These are phyloP conservation scores for Microtus pennsylvanicus DNA, from an alignment of 2,113 vertebrate species.

Conservation along the genomic window DNA sequence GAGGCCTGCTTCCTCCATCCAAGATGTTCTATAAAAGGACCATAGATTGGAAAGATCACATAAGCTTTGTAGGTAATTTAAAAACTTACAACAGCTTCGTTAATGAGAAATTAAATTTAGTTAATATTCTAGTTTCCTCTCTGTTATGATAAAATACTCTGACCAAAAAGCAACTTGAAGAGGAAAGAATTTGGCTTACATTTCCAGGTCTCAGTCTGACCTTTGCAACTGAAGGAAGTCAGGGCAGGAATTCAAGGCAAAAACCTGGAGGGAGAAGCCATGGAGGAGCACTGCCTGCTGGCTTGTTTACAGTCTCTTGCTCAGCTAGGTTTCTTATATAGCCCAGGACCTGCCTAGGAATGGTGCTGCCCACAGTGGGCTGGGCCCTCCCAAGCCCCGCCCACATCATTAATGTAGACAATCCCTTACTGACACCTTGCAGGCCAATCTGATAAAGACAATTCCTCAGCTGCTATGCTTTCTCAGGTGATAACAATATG, in stretches of 20 bases:
- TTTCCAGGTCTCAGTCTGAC: background rate
- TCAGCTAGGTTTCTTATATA: background rate
- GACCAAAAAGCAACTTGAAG: background rate
- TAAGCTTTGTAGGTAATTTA: background rate
- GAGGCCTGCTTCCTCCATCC: background rate
- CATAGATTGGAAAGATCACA: background rate
- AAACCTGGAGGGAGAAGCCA: background rate
- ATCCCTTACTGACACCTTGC: background rate
- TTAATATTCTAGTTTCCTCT: background rate
- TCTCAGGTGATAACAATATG: background rate
- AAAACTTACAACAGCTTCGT: background rate
- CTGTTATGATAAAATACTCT: background rate
- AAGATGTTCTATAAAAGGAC: background rate
- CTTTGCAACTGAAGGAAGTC: background rate
- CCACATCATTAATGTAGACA: no score
- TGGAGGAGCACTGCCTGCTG: background rate
- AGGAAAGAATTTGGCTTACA: no score
- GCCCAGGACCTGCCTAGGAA: background rate
- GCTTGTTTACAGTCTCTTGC: no score
- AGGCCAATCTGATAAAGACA: background rate
- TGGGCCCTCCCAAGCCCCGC: no score
- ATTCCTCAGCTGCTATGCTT: background rate
- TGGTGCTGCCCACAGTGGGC: background rate
- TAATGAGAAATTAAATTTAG: slow-evolving; percentile 8
- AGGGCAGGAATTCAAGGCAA: background rate